Evolutionary conservation across 2,113 vertebrate species (phyloP).

Genomic region (Microtus ochrogaster): DNA sequence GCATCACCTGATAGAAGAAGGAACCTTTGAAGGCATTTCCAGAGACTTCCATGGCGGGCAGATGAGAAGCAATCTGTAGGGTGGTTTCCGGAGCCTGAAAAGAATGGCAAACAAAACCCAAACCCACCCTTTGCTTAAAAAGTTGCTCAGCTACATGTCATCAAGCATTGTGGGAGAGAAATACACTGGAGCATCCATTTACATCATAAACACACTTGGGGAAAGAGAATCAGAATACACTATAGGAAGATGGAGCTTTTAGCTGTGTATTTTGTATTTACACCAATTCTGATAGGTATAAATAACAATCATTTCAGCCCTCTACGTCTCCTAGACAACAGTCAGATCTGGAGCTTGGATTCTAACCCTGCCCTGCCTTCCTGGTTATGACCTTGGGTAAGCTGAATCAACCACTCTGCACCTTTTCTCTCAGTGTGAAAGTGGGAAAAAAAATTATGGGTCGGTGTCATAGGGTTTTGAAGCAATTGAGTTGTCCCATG

Average conservation of each 20-base stretch:
- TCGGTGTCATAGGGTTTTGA: background rate
- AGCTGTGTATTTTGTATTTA: background rate
- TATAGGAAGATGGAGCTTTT: background rate
- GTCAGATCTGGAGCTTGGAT: background rate
- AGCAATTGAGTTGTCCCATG: conserved; percentile 1
- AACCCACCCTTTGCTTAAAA: background rate
- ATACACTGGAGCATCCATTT: conserved; percentile 13
- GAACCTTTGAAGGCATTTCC: conserved; percentile 90
- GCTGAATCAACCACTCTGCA: background rate
- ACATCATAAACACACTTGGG: conserved; percentile 23
- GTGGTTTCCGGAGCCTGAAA: conserved; percentile 88
- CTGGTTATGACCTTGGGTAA: background rate
- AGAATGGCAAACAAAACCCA: background rate
- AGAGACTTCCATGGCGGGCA: conserved; percentile 86
- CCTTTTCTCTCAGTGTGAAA: background rate
- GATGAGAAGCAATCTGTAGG: conserved; percentile 89
- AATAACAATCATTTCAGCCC: background rate
- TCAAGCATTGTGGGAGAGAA: background rate
- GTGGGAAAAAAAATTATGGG: background rate
- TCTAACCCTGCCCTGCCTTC: background rate
- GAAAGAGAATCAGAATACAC: background rate
- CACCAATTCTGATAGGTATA: background rate
- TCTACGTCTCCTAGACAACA: background rate
- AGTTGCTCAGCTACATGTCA: background rate
- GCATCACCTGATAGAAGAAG: conserved; percentile 93